phyloP scores from a whole-genome alignment of 2,797 vertebrate species.

The Hybognathus amarus region DNA sequence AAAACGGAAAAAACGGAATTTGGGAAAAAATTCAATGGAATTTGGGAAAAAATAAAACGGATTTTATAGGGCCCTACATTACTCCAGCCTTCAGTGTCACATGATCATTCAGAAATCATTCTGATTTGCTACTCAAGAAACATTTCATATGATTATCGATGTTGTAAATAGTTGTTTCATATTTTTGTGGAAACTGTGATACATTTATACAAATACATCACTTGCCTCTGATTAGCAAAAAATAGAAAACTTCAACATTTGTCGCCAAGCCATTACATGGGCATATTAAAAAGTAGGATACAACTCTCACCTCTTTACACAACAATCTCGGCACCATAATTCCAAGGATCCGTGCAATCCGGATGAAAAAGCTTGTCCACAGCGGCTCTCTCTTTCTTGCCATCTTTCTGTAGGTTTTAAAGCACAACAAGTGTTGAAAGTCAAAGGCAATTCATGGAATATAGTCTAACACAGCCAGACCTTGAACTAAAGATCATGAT shows the following conservation, averaged over 20 bases:
- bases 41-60: no score
- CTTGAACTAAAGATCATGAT: background rate
- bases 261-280: background rate
- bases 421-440: background rate
- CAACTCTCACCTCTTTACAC: conserved; percentile 88
- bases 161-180: background rate
- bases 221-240: background rate
- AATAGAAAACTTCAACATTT: background rate
- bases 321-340: conserved; percentile 88
- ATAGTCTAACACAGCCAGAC: background rate
- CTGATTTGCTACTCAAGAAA: background rate
- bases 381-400: conserved; percentile 88
- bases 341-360: conserved; percentile 82
- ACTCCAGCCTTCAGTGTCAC: background rate
- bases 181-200: background rate
- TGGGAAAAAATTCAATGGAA: no score
- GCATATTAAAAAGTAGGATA: background rate
- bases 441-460: background rate
- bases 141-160: background rate
- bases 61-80: no score
- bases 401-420: conserved; percentile 82
- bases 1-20: no score
- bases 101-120: background rate
- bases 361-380: conserved; percentile 85
- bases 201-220: no score